Base-by-base conservation (phyloP, 2,888 invertebrate genomes). In the Eulithis prunata region DNA sequence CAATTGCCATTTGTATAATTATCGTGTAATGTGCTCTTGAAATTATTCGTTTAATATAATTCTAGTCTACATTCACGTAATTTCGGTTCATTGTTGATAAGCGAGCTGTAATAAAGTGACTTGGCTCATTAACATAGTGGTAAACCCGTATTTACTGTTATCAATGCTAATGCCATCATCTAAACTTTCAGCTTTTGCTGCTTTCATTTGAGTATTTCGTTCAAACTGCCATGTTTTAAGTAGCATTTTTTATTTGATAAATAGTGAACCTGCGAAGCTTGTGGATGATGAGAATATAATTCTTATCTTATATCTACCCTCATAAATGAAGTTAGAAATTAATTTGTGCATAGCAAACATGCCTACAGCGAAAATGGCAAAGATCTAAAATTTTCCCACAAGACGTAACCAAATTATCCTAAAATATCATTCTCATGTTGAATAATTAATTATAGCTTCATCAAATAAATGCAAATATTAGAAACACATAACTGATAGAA, bases 121-220 rank as follows among this genome's bases (percentile, higher is more conserved):
- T 58, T 32, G 58, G 14, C 52, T 57, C 52, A 65, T 65, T 64
- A 62, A 6, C 60, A 64, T 60, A 63, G 63, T 57, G 64, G 67
- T 64, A 54, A 67, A 67, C 67, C 63, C 53, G 63, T 64, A 64
- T 67, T 60, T 57, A 51, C 57, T 63, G 58, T 63, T 62, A 61
- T 61, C 60, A 57, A 45, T 61, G 54, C 45, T 54, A 57, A 45
- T 56, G 51, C 55, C 45, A 32, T 55, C 46, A 55, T n/a, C 21
- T 49, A 13, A 60, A 56, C 36, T 55, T 63, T 57, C 53, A 47
- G 28, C 55, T n/a, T 41, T 61, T 46, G 43, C 38, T 10, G 38
- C 54, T 47, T 49, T n/a, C 47, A 28, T 14, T 56, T 32, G 4
- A 21, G 21, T 21, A 21, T 32, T 32, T 32, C 3, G 32, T 32